Evolutionary conservation across 2,113 vertebrate genomes (phyloP).

Genomic region (Atrichornis clamosus): DNA sequence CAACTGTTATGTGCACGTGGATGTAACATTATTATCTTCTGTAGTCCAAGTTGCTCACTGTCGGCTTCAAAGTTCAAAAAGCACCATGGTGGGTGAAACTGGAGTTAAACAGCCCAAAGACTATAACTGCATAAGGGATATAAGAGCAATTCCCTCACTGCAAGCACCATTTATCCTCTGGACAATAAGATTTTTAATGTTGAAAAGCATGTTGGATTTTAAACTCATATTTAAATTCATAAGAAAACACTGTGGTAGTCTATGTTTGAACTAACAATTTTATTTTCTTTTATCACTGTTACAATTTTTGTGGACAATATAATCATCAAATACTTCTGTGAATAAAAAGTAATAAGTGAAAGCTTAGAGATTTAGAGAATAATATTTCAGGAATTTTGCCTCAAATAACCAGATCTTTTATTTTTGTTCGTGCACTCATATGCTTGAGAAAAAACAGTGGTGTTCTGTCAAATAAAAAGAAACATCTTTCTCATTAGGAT

Average conservation of each 20-base stretch:
- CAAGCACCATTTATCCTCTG: neutral
- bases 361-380: slow-evolving; percentile 21
- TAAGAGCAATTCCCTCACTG: neutral
- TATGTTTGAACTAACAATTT: neutral
- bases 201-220: neutral
- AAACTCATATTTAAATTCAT: neutral
- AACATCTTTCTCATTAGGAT: slow-evolving; percentile 27
- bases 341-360: slow-evolving; percentile 7
- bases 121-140: neutral
- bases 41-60: neutral
- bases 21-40: neutral
- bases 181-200: neutral
- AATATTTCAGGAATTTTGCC: slow-evolving; percentile 38
- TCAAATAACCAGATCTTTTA: slow-evolving; percentile 14
- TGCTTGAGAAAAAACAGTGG: neutral
- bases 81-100: neutral
- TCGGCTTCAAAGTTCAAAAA: neutral
- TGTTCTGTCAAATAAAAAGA: slow-evolving; percentile 13
- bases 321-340: neutral
- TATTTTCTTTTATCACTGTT: neutral
- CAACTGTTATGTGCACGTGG: neutral
- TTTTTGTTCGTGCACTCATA: neutral
- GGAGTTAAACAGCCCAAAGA: neutral
- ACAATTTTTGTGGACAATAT: neutral
- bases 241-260: neutral